These are phyloP conservation scores for Typhlichthys eigenmanni DNA, from an alignment of 2,797 vertebrate genomes.

Conservation along the genomic window DNA sequence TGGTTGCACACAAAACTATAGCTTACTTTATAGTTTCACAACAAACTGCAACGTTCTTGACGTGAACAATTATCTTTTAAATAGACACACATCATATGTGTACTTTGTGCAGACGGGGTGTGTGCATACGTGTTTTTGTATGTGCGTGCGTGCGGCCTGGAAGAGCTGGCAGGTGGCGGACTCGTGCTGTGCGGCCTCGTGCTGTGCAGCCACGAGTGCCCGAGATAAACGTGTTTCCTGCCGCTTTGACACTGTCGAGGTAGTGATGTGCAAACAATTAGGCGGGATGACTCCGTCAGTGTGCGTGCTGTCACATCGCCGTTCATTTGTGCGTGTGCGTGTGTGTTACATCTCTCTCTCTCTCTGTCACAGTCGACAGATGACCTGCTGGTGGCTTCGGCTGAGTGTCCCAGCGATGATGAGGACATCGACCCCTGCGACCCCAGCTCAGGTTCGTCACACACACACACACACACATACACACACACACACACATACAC, in stretches of 20 bases:
- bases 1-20: too few species aligned
- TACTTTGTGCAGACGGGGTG: background rate
- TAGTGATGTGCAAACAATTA: background rate
- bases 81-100: too few species aligned
- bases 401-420: constrained; percentile 97
- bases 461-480: background rate
- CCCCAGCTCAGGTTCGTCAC: constrained; percentile 94
- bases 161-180: constrained; percentile 46
- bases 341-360: background rate
- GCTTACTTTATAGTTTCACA: too few species aligned
- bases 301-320: background rate
- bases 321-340: background rate
- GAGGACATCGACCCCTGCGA: constrained; percentile 99
- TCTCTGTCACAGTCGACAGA: constrained; percentile 81
- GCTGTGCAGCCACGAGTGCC: constrained; percentile 45
- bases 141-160: constrained; percentile 21
- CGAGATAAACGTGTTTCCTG: constrained; percentile 39
- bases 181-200: constrained; percentile 32
- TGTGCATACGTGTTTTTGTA: constrained; percentile 8
- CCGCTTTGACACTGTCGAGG: background rate
- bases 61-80: too few species aligned
- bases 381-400: constrained; percentile 96
- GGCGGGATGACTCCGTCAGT: background rate
- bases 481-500: constrained; percentile 9
- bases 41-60: too few species aligned